phyloP scores from a whole-genome alignment of 1,140 invertebrate species.

The Aphaenogaster floridana region DNA sequence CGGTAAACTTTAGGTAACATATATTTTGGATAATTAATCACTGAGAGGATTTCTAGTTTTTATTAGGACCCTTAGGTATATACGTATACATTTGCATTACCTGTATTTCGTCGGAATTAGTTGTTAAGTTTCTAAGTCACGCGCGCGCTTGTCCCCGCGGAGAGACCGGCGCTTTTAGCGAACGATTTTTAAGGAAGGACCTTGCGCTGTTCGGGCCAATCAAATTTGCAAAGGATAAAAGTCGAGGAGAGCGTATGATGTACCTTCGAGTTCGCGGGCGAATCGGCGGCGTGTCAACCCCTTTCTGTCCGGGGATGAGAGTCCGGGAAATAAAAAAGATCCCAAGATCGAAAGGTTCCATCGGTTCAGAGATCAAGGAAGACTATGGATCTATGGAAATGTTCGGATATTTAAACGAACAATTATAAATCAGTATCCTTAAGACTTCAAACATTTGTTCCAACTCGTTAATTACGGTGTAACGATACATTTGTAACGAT shows the following conservation, averaged over 20 bases:
- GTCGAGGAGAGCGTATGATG: conserved; percentile 39
- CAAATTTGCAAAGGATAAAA: conserved; percentile 52
- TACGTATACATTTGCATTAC: conserved; percentile 62
- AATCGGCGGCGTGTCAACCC: conserved; percentile 12
- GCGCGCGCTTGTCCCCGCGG: conserved; percentile 21
- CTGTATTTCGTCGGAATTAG: conserved; percentile 68
- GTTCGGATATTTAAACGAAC: background rate
- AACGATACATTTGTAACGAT: background rate
- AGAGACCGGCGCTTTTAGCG: conserved; percentile 36
- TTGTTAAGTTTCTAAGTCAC: conserved; percentile 67
- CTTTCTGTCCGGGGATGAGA: background rate
- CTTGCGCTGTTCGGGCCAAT: conserved; percentile 65
- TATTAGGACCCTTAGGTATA: conserved; percentile 66
- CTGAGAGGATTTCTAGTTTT: conserved; percentile 67
- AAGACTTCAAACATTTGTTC: background rate
- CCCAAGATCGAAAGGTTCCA: background rate
- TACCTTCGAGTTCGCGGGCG: conserved; percentile 51
- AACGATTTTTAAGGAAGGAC: conserved; percentile 66
- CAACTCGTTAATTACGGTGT: background rate
- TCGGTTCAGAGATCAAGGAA: background rate
- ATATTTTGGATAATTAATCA: conserved; percentile 77
- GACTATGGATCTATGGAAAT: background rate
- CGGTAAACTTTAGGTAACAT: conserved; percentile 68
- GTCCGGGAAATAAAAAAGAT: background rate
- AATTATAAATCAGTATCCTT: background rate